A percentile compares a stretch with the other conserved stretches of the same genome.
Evolutionary conservation across 1,140 invertebrate genomes (phyloP).

Genomic region (Zaprionus tsacasi): DNA sequence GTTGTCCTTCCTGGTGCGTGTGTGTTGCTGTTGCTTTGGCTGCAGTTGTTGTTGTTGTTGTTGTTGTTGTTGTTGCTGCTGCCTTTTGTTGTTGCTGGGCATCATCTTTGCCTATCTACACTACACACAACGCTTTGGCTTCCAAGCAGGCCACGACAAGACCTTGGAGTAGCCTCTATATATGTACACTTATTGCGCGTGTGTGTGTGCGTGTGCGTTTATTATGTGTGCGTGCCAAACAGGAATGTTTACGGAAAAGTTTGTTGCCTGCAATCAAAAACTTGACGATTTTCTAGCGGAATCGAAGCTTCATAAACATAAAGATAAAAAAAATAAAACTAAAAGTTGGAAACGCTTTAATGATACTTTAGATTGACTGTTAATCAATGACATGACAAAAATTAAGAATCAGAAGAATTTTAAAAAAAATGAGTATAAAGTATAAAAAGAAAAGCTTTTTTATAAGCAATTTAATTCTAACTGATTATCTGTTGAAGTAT

Average conservation of each 20-base stretch:
- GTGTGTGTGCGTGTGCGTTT: conserved; percentile 22
- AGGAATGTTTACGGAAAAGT: conserved; percentile 63
- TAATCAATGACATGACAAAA: conserved; percentile 16
- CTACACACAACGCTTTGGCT: conserved; percentile 56
- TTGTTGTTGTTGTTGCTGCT: conserved; percentile 48
- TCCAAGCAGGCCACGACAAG: conserved; percentile 69
- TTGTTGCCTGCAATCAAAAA: conserved; percentile 45
- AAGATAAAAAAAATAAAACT: conserved; percentile 18
- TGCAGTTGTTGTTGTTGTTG: conserved; percentile 45
- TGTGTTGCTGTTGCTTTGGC: conserved; percentile 43
- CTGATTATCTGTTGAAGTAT: not conserved
- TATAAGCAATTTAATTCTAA: not conserved
- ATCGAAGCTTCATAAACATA: conserved; percentile 11
- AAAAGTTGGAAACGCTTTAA: conserved; percentile 13
- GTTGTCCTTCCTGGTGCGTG: conserved; percentile 68
- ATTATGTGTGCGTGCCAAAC: conserved; percentile 52
- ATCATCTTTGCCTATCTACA: conserved; percentile 63
- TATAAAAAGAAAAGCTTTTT: not conserved
- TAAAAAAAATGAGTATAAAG: not conserved
- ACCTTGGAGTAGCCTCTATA: conserved; percentile 64
- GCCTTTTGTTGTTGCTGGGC: conserved; percentile 55
- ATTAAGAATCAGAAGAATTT: not conserved
- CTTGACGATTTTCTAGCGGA: conserved; percentile 23
- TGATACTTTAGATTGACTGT: conserved; percentile 5
- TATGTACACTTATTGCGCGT: conserved; percentile 8